Base-by-base conservation (phyloP, 2,888 invertebrate species). In the Pristionchus fissidentatus region DNA sequence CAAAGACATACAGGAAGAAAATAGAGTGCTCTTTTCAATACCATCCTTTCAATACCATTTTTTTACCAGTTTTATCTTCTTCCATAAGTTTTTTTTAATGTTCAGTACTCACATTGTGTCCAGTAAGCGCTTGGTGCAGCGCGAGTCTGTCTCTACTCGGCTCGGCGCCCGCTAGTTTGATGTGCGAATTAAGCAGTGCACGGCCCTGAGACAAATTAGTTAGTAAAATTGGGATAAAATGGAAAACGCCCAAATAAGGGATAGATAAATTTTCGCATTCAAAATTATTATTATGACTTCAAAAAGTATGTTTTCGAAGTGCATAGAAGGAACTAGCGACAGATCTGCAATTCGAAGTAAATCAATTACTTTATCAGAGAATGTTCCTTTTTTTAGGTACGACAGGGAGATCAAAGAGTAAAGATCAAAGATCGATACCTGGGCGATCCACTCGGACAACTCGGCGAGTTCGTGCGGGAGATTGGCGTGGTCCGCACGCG, bases 391-490 rank as follows among this genome's bases (percentile, higher is more conserved):
- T 57, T 1, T 10, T 26, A 57, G 1, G 22, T 46, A 15, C 46
- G 46, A 7, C 26, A 55, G 13, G 3, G 62, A 49, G 62, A 62
- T 32, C 4, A 32, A 29, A 62, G 32, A 29, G n/a, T 32, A 62
- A 66, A 26, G 43, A 73, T 73, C 43, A 73, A 86, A 86, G 52
- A 88, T 81, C 70, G 87, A 84, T 49, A 87, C 88, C 57, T 88
- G 85, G 19, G 87, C 85, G 46, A 86, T 85, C 89, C 89, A 89
- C 75, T 84, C 81, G 32, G 88, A 86, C 62, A 88, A 70, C 15
- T 87, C 86, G 19, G 88, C 88, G 80, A 87, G 87, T 66, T 88
- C 88, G 13, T 88, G 88, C 57, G 88, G 87, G 19, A 85, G 22
- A 85, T 88, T 49, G 88, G 87, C 41, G 84, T 85, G 84, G 77